Base-by-base conservation (phyloP, 2,113 vertebrate genomes). In the Xerus inauris region DNA sequence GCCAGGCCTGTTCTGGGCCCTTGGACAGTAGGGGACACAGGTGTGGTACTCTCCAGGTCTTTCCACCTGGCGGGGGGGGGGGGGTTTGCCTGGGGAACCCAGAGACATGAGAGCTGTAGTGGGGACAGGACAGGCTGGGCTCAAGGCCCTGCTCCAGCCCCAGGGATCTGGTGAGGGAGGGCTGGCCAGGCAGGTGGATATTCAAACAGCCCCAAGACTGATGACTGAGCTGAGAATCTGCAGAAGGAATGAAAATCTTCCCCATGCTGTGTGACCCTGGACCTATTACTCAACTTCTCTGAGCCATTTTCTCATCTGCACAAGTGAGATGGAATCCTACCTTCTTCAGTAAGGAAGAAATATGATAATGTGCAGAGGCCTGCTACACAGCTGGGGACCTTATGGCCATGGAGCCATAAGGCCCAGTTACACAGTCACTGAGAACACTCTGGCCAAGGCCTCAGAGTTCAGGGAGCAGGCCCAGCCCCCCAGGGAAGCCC, bases 321-420 rank as follows among this genome's bases (percentile, higher is more conserved):
- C 65, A 62, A 17, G 30, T 5, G 6, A 40, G 69, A 40, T 26
- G 62, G 45, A 42, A 13, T 10, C 86, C 67, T 65, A 38, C 62
- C 11, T 71, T 91, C 86, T 59, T 35, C 77, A 49, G 6, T 20
- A 38, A 87, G 47, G 28, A 49, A 38, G 72, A 22, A 77, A 5
- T n/a, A 24, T 35, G 13, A 40, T 45, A 47, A 19, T 9, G 17
- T 32, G 1, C 67, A 20, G 11, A 1, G 65, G 26, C 65, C 85
- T 42, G 59, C 26, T 1, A 0, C 77, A 22, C 13, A 9, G 0
- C 3, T 59, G 71, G 45, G 30, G 10, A 5, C 8, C 5, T n/a
- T n/a, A n/a, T 0, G 67, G 65, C 67, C 54, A 3, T 17, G 72
- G 54, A n/a, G 80, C 69, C 32, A 14, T 19, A 32, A 47, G 12